A percentile compares a stretch with the other conserved stretches of the same genome.
phyloP scores from a whole-genome alignment of 30 jellyfish, hydroid and myxozoan genomes.

The Chrysaora quinquecirrha region DNA sequence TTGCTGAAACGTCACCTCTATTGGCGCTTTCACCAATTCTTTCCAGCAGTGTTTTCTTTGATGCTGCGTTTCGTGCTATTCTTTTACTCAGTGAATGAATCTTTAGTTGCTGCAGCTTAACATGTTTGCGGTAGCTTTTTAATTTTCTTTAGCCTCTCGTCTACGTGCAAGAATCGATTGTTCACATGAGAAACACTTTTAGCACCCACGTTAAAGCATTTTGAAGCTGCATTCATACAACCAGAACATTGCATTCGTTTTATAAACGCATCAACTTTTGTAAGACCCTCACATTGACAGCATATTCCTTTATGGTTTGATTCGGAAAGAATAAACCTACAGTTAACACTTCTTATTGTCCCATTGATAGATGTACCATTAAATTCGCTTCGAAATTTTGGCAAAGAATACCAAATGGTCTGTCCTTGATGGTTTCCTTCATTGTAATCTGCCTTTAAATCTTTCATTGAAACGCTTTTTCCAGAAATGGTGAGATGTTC shows the following conservation, averaged over 20 bases:
- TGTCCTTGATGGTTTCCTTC: background rate
- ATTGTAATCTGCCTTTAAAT: background rate
- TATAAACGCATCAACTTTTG: background rate
- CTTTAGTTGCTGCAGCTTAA: background rate
- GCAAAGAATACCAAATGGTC: conserved; percentile 1
- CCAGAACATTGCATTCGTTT: background rate
- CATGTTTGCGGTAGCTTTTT: background rate
- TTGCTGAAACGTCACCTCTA: conserved; percentile 31
- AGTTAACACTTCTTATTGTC: background rate
- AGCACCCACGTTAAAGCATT: no score
- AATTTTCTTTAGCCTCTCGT: background rate
- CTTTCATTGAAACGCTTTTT: background rate
- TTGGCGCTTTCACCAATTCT: conserved; percentile 1
- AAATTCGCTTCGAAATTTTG: background rate
- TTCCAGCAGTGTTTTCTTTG: background rate
- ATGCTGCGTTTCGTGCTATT: conserved; percentile 3
- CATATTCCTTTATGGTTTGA: background rate
- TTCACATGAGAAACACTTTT: background rate
- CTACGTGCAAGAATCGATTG: background rate
- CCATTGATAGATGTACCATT: background rate
- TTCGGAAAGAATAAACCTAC: background rate
- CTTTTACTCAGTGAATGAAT: background rate
- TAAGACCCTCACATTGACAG: background rate
- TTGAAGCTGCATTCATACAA: no score
- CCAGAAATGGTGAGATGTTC: background rate